A percentile compares a stretch with the other conserved stretches of the same genome.
These are phyloP conservation scores for Notechis scutatus DNA, from an alignment of 2,113 vertebrate species.

Conservation along the genomic window DNA sequence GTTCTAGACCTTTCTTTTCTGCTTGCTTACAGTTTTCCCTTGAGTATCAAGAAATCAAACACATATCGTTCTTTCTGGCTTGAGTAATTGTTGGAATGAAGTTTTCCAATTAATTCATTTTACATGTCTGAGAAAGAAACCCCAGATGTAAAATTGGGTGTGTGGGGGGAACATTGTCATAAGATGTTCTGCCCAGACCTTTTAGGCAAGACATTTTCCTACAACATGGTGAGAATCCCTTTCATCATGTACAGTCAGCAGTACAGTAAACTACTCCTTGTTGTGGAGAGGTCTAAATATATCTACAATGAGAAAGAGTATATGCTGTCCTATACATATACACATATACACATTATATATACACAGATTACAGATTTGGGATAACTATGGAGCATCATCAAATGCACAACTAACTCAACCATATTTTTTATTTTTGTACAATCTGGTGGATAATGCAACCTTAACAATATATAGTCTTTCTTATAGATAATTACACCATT, in stretches of 20 bases:
- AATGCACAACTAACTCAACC: neutral
- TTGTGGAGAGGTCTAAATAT: neutral
- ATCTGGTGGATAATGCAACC: neutral
- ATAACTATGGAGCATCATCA: neutral
- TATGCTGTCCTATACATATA: neutral
- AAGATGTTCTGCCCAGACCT: neutral
- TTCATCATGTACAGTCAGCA: conserved; percentile 28
- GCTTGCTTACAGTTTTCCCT: neutral
- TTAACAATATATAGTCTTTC: neutral
- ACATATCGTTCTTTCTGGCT: neutral
- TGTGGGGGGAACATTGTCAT: neutral
- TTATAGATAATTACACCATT: neutral
- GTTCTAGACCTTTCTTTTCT: neutral
- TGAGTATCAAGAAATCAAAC: neutral
- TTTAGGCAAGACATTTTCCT: neutral
- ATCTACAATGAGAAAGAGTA: neutral
- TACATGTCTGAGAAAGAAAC: neutral
- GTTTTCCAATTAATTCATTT: neutral
- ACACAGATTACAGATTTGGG: neutral
- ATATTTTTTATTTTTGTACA: neutral
- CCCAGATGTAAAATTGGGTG: neutral
- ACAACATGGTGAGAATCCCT: neutral
- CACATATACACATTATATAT: no score
- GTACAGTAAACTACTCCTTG: neutral
- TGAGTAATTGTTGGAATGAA: neutral